Evolutionary conservation across 2,113 vertebrate genomes (phyloP).

Genomic region (Poeciliopsis retropinna): DNA sequence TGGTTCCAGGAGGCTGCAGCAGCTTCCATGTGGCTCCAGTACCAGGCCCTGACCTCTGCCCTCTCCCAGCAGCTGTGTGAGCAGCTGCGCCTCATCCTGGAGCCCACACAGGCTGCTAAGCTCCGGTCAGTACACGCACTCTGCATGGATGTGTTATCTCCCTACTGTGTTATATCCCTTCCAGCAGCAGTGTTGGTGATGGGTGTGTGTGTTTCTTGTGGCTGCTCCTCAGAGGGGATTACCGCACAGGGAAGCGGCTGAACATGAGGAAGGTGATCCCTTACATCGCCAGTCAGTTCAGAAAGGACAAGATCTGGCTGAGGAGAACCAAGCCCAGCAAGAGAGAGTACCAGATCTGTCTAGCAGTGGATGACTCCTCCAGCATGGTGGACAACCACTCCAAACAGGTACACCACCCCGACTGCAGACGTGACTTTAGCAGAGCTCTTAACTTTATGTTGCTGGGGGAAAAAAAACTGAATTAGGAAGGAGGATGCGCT

Average conservation of each 20-base stretch:
- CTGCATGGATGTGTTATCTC: background rate
- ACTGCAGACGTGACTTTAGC: too few species aligned
- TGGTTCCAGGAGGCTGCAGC: constrained; percentile 86
- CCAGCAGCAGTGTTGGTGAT: background rate
- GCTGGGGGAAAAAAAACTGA: too few species aligned
- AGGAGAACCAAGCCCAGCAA: constrained; percentile 97
- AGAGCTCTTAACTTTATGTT: too few species aligned
- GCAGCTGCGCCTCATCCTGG: constrained; percentile 93
- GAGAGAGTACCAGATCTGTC: constrained; percentile 95
- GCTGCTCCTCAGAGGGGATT: constrained; percentile 87
- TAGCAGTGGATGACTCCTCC: constrained; percentile 96
- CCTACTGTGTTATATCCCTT: background rate
- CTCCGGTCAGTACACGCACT: constrained; percentile 80
- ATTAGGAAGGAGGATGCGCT: too few species aligned
- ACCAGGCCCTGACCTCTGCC: constrained; percentile 88
- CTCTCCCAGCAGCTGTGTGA: constrained; percentile 97
- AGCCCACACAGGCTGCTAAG: constrained; percentile 94
- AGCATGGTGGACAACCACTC: constrained; percentile 99
- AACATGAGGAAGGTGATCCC: constrained; percentile 99
- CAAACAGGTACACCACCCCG: constrained; percentile 86
- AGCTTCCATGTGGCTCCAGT: constrained; percentile 92
- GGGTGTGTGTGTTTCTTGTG: background rate
- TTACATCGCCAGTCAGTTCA: constrained; percentile 97
- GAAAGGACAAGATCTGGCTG: constrained; percentile 99
- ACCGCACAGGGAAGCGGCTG: constrained; percentile 93